Base-by-base conservation (phyloP, 2,888 invertebrate genomes). In the Mesoligia furuncula region DNA sequence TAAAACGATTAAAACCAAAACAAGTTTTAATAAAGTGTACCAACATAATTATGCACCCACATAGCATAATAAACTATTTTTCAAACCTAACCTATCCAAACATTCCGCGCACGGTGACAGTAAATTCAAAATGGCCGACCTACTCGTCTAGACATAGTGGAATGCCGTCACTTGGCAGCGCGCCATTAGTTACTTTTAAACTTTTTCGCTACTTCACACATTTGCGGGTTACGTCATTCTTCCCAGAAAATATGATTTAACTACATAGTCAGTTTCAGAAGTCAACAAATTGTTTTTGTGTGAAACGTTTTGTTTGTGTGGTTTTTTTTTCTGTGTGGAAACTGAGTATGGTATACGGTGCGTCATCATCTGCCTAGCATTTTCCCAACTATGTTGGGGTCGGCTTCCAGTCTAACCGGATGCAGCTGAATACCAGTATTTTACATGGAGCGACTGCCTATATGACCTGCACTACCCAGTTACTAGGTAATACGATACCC, bases 71-170 rank as follows among this genome's bases (percentile, higher is more conserved):
- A 75, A 74, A 75, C 54, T 59, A 57, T 45, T 68, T 67, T 61
- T n/a, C 48, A 71, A 67, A 68, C 36, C 66, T 65, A 81, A 85
- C 72, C 51, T 76, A 59, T 15, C 64, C 54, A 24, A 67, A 59
- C 57, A 81, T 85, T 62, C 64, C 54, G n/a, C 45, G 13, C 17
- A 48, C 62, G 9, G 57, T 77, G 73, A 77, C 81, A 84, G 69
- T 83, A 80, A 83, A 86, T 82, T 72, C 71, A 75, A 81, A 79
- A 86, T 76, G 74, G 62, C 59, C 59, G 76, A 73, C 64, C 67
- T 75, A 65, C 75, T 78, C 75, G 90, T 90, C 91, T 90, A 90
- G 90, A 90, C 90, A 69, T 15, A 39, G 36, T 45, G 88, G 90
- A 90, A 90, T 91, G 89, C 79, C 84, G 80, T 75, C 74, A 77